Percentiles rank a stretch among this genome's conserved stretches.
phyloP scores from a whole-genome alignment of 1,140 invertebrate species.

The Dufourea novaeangliae region DNA sequence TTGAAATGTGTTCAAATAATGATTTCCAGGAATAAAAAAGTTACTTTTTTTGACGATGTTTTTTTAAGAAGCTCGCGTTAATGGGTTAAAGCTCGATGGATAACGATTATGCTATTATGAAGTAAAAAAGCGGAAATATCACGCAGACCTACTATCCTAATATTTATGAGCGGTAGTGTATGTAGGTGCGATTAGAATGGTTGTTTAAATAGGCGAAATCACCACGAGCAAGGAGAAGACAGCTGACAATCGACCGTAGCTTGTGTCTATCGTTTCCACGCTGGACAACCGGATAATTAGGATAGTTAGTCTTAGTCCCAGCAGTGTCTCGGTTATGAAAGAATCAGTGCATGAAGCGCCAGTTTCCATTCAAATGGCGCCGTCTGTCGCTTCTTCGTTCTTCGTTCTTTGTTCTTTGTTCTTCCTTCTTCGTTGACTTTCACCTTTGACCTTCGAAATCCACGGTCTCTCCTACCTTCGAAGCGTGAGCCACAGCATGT shows the following conservation, averaged over 20 bases:
- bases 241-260: conserved; percentile 22
- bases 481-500: neutral
- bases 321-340: conserved; percentile 54
- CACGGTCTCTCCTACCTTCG: conserved; percentile 12
- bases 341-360: conserved; percentile 61
- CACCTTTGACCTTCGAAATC: conserved; percentile 59
- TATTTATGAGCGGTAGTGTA: no score
- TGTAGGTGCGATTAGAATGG: neutral
- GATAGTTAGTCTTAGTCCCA: conserved; percentile 46
- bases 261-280: conserved; percentile 16
- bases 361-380: conserved; percentile 59
- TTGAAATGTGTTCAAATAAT: no score
- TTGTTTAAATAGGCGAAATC: conserved; percentile 5
- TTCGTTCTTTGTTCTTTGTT: conserved; percentile 41
- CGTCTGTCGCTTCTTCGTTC: conserved; percentile 49
- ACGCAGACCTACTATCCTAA: no score
- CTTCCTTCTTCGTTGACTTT: conserved; percentile 50
- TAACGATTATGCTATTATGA: no score
- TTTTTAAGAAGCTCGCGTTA: no score
- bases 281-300: conserved; percentile 56
- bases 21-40: no score
- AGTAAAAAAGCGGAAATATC: no score
- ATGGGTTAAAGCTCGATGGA: no score
- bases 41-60: no score
- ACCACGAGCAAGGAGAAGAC: neutral